These are phyloP conservation scores for Neodon shergylaensis DNA, from an alignment of 2,113 vertebrate species.

Conservation along the genomic window DNA sequence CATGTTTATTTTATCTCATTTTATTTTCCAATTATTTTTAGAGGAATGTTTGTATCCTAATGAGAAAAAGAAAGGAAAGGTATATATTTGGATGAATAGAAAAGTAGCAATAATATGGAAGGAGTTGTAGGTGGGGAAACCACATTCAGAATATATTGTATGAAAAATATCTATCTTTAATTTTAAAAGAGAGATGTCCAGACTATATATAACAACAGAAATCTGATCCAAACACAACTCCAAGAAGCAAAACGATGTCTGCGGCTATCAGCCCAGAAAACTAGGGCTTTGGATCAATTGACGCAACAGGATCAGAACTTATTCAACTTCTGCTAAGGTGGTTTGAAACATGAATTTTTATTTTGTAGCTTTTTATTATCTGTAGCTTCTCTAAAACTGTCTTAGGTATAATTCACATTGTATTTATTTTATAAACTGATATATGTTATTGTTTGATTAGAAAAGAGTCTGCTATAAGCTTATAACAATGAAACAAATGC, in stretches of 20 bases:
- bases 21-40: neutral
- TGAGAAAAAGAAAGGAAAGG: neutral
- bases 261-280: neutral
- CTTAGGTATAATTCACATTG: neutral
- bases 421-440: slow-evolving; percentile 12
- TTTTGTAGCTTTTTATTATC: neutral
- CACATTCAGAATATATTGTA: neutral
- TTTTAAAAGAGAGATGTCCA: neutral
- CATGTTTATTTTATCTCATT: neutral
- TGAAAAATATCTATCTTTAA: neutral
- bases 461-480: neutral
- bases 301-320: neutral
- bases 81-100: neutral
- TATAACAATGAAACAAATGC: slow-evolving; percentile 7
- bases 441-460: neutral
- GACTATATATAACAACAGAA: neutral
- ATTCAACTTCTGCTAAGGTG: neutral
- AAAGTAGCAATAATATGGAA: neutral
- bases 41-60: neutral
- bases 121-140: neutral
- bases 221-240: neutral
- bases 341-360: too few species aligned
- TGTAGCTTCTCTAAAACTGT: neutral
- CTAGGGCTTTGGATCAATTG: neutral
- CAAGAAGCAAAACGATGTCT: neutral